These are phyloP conservation scores for Pachyuromys duprasi DNA, from an alignment of 2,797 vertebrate species.

Conservation along the genomic window DNA sequence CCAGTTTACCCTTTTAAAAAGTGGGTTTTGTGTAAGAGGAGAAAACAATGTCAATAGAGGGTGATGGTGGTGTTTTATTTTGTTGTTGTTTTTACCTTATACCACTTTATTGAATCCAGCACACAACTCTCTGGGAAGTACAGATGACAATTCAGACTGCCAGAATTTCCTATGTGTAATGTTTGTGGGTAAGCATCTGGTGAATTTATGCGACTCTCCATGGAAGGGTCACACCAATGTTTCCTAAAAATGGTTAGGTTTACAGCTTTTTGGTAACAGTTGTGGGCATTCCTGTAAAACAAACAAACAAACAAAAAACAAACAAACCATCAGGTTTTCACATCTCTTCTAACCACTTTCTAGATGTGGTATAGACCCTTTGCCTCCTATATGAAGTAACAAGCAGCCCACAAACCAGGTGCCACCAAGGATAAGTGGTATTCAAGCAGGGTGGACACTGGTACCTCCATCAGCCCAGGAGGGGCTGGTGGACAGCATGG, in stretches of 20 bases:
- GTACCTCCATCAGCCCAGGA: background rate
- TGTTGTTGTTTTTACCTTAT: conserved; percentile 72
- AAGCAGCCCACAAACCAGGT: background rate
- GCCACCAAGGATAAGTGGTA: background rate
- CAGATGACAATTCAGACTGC: conserved; percentile 43
- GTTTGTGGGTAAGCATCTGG: conserved; percentile 52
- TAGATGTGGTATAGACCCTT: background rate
- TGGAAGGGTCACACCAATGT: background rate
- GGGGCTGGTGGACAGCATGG: accelerated
- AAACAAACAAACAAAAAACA: background rate
- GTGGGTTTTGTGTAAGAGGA: background rate
- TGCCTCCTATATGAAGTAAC: background rate
- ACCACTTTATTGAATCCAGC: conserved; percentile 70
- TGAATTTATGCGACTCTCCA: background rate
- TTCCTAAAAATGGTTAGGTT: conserved; percentile 63
- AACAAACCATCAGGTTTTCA: background rate
- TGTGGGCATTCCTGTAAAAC: conserved; percentile 31
- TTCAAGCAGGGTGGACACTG: background rate
- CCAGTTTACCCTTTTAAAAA: background rate
- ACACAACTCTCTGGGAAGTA: conserved; percentile 68
- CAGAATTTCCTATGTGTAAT: conserved; percentile 29
- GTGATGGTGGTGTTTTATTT: background rate
- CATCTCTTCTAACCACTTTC: background rate
- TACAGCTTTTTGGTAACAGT: conserved; percentile 50
- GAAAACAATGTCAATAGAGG: background rate